Conservation (phyloP, 2,113 vertebrate species). For the Poeciliopsis turrubarensis region DNA sequence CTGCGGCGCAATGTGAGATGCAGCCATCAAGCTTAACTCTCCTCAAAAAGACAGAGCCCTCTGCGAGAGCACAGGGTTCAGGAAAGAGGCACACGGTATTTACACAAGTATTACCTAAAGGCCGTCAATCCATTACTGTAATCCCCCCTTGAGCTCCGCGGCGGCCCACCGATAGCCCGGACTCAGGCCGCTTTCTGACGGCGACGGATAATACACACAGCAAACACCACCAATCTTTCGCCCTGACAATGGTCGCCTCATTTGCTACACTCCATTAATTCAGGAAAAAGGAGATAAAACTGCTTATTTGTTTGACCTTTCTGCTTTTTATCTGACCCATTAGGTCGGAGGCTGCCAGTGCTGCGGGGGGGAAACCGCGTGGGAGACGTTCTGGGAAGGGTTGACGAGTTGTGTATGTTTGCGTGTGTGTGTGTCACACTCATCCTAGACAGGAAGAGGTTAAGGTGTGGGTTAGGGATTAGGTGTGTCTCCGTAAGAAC, state of each 20-base stretch:
- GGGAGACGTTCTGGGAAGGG: constrained; percentile 67
- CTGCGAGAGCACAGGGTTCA: constrained; percentile 77
- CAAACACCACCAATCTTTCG: constrained; percentile 65
- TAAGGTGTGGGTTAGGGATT: constrained; percentile 77
- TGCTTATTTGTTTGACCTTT: constrained; percentile 18
- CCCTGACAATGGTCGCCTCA: constrained; percentile 46
- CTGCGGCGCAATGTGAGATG: constrained; percentile 85
- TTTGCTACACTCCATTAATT: constrained; percentile 61
- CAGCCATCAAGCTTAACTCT: constrained; percentile 76
- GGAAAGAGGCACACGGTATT: constrained; percentile 76
- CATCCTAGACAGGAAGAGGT: constrained; percentile 76
- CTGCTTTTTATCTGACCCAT: neutral
- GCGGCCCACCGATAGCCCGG: constrained; percentile 55
- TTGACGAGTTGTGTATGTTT: constrained; percentile 44
- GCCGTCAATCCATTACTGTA: constrained; percentile 80
- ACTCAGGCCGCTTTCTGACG: constrained; percentile 60
- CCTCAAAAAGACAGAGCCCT: constrained; percentile 67
- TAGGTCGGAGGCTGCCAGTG: constrained; percentile 21
- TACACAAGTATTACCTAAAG: constrained; percentile 78
- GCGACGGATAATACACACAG: constrained; percentile 63
- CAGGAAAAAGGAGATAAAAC: constrained; percentile 30
- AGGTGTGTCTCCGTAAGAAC: constrained; percentile 72
- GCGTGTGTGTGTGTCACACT: constrained; percentile 57
- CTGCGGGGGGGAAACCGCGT: constrained; percentile 34
- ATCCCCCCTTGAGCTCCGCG: constrained; percentile 71